These are phyloP conservation scores for Rhea pennata DNA, from an alignment of 2,113 vertebrate genomes.

Conservation along the genomic window DNA sequence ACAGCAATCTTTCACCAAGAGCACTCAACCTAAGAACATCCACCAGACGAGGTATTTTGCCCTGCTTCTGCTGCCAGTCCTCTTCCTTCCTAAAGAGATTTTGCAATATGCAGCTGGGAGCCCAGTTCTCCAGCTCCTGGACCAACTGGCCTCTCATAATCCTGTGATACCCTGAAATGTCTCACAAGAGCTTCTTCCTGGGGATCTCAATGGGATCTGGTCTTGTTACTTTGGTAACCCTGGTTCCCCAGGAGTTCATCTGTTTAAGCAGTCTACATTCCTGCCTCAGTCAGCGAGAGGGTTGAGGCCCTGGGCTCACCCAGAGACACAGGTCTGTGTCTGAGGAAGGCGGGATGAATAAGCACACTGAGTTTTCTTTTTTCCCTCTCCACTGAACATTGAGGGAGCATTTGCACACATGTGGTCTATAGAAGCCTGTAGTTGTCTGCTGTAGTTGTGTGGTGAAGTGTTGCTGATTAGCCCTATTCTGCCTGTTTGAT, in stretches of 20 bases:
- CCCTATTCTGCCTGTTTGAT: not conserved
- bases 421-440: not conserved
- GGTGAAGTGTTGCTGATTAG: not conserved
- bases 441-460: not conserved
- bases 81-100: not conserved
- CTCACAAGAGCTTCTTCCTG: not conserved
- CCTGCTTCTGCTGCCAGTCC: not conserved
- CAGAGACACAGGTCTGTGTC: not conserved
- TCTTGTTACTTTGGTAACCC: not conserved
- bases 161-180: not conserved
- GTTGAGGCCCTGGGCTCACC: not conserved
- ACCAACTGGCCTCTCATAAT: not conserved
- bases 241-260: not conserved
- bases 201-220: not conserved
- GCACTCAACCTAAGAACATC: not conserved
- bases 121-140: not conserved
- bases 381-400: not conserved
- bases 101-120: not conserved
- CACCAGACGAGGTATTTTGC: not conserved
- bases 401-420: not conserved
- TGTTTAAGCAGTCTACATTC: not conserved
- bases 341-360: not conserved
- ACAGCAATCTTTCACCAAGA: not conserved
- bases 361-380: not conserved
- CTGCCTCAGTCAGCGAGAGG: not conserved